Conservation (phyloP, 2,797 vertebrate genomes). For the Peromyscus melanophrys region DNA sequence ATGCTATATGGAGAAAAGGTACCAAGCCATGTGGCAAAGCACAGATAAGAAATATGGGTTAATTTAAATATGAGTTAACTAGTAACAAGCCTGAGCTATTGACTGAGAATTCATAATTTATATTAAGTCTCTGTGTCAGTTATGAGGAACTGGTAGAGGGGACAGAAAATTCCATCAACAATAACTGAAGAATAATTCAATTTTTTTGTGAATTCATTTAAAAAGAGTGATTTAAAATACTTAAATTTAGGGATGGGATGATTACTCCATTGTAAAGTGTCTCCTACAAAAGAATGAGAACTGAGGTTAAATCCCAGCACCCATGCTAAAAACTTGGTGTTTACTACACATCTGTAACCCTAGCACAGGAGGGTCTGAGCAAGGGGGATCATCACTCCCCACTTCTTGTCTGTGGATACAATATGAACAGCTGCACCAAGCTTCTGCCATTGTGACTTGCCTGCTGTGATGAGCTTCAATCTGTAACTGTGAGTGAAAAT, state of each 20-base stretch:
- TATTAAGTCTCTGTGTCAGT: no score
- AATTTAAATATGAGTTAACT: no score
- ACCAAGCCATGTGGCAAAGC: no score
- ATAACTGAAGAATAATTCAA: not conserved
- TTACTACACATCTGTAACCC: not conserved
- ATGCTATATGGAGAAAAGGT: no score
- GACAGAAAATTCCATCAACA: no score
- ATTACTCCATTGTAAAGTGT: not conserved
- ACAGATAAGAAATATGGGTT: no score
- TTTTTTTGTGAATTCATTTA: not conserved
- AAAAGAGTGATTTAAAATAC: conserved; percentile 6
- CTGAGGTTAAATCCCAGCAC: not conserved
- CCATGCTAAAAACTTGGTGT: not conserved
- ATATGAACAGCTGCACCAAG: not conserved
- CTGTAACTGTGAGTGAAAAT: not conserved
- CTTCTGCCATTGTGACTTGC: not conserved
- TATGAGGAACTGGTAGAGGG: no score
- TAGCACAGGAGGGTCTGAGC: not conserved
- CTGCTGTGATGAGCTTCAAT: not conserved
- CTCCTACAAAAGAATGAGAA: not conserved
- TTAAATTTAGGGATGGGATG: not conserved
- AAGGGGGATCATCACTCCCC: not conserved
- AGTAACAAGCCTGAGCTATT: no score
- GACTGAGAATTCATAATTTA: no score
- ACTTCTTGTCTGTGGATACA: not conserved